These are phyloP conservation scores for Pterocles burchelli DNA, from an alignment of 2,113 vertebrate genomes.

Conservation along the genomic window DNA sequence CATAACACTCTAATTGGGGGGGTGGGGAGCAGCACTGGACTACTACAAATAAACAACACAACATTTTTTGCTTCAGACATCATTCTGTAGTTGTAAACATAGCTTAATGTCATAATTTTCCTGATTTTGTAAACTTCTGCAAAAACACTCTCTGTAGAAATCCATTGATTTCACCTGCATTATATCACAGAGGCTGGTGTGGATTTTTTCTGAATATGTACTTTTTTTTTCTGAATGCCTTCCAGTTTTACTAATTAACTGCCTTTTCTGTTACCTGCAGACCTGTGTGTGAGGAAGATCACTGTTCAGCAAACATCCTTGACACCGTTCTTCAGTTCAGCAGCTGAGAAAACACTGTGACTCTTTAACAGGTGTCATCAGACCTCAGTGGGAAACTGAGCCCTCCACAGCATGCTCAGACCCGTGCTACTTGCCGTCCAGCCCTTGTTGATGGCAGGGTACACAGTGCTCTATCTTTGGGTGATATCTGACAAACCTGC, in stretches of 20 bases:
- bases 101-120: not conserved
- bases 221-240: not conserved
- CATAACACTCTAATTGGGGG: not conserved
- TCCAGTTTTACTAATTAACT: slow-evolving; percentile 20
- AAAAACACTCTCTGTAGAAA: not conserved
- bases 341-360: not conserved
- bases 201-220: not conserved
- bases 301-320: not conserved
- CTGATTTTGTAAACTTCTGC: not conserved
- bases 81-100: not conserved
- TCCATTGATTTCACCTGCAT: not conserved
- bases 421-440: fast-evolving
- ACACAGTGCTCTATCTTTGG: not conserved
- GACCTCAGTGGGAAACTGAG: not conserved
- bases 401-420: not conserved
- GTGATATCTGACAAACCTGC: not conserved
- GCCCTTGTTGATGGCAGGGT: not conserved
- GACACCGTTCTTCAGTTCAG: not conserved
- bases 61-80: not conserved
- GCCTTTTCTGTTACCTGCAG: not conserved
- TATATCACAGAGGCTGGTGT: not conserved
- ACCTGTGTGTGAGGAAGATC: not conserved
- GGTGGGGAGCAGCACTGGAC: not conserved
- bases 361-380: not conserved
- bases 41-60: not conserved